Evolutionary conservation across 2,888 invertebrate species (phyloP).

Genomic region (Thereva nobilitata): DNA sequence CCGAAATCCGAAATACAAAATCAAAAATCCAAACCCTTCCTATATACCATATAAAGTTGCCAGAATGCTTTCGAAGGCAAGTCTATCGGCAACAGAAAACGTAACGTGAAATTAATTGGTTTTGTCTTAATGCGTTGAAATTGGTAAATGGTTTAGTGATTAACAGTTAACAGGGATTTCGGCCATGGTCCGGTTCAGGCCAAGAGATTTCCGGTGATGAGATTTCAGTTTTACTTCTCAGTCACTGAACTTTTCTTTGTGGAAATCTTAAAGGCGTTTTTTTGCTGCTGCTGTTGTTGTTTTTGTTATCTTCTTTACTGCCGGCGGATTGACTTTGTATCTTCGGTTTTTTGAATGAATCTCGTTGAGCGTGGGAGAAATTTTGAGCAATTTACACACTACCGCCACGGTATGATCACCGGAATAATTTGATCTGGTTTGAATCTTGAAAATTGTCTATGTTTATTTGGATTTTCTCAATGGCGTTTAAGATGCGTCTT

Average conservation of each 20-base stretch:
- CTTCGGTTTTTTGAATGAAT: conserved; percentile 32
- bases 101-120: conserved; percentile 43
- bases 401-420: conserved; percentile 10
- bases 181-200: conserved; percentile 21
- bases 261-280: conserved; percentile 1
- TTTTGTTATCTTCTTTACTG: neutral
- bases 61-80: conserved; percentile 3
- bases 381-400: conserved; percentile 13
- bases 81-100: conserved; percentile 33
- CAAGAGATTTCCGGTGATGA: conserved; percentile 41
- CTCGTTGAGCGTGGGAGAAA: conserved; percentile 41
- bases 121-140: conserved; percentile 43
- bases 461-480: no score
- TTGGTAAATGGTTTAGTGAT: conserved; percentile 43
- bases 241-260: conserved; percentile 39
- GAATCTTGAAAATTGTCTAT: no score
- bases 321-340: neutral
- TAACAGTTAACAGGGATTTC: conserved; percentile 42
- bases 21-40: neutral
- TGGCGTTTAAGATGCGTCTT: no score
- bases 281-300: conserved; percentile 21
- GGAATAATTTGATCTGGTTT: no score
- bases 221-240: conserved; percentile 37
- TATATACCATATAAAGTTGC: neutral
- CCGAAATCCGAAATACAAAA: neutral